Evolutionary conservation across 1,140 invertebrate species (phyloP).

Genomic region (Charaxes varanes): DNA sequence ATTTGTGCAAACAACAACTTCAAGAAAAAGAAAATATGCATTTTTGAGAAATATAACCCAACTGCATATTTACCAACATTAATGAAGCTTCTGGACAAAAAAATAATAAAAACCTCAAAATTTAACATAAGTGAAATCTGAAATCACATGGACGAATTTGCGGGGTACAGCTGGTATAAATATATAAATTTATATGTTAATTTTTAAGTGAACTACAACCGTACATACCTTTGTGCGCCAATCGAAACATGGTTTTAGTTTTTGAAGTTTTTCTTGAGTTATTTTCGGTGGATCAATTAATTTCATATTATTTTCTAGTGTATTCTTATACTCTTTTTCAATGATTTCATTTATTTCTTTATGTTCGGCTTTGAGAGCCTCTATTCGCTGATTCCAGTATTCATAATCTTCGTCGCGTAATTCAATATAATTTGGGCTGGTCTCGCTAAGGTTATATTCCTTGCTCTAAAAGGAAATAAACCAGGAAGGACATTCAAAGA

Average conservation of each 20-base stretch:
- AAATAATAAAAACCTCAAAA: no score
- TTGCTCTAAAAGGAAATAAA: constrained; percentile 29
- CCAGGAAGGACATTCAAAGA: no score
- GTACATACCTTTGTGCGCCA: constrained; percentile 53
- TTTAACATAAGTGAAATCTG: no score
- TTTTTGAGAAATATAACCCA: no score
- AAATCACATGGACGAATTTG: no score
- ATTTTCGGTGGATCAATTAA: constrained; percentile 31
- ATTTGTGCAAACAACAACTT: no score
- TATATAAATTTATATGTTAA: no score
- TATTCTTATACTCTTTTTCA: constrained; percentile 52
- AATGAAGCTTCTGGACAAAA: no score
- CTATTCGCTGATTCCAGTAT: constrained; percentile 56
- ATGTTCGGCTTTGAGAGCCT: constrained; percentile 53
- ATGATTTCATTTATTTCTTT: constrained; percentile 55
- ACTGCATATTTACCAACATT: no score
- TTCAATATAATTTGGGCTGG: constrained; percentile 18
- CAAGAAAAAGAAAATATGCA: no score
- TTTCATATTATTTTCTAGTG: constrained; percentile 39
- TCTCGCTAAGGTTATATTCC: constrained; percentile 32
- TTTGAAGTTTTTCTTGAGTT: constrained; percentile 41
- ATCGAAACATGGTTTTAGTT: constrained; percentile 53
- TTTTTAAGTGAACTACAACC: no score
- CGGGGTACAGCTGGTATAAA: no score
- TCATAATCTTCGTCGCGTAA: constrained; percentile 36